These are phyloP conservation scores for Fissipunctia ypsillon DNA, from an alignment of 2,888 invertebrate species.

Conservation along the genomic window DNA sequence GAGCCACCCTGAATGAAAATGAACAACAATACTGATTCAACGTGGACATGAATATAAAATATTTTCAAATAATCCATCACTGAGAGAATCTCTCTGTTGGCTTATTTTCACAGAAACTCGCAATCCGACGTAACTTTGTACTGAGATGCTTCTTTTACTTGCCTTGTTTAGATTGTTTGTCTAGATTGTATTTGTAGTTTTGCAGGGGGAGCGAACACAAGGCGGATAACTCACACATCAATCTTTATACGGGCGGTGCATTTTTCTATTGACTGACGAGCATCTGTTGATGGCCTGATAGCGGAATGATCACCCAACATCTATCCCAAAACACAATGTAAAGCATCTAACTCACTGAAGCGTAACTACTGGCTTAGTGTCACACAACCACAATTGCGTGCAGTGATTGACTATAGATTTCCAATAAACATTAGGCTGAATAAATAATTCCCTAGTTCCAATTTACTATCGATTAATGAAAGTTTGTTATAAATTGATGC, in stretches of 20 bases:
- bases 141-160: conserved; percentile 29
- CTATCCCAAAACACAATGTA: not conserved
- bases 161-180: conserved; percentile 45
- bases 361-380: not conserved
- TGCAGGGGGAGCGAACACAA: not conserved
- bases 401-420: conserved; percentile 2
- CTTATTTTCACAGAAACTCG: conserved; percentile 52
- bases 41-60: conserved; percentile 76
- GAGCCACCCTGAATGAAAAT: conserved; percentile 84
- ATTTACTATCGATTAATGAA: not conserved
- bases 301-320: conserved; percentile 1
- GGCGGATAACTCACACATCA: not conserved
- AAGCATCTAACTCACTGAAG: not conserved
- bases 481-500: not conserved
- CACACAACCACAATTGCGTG: not conserved
- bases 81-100: conserved; percentile 34
- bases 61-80: conserved; percentile 71
- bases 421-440: conserved; percentile 1
- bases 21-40: conserved; percentile 83
- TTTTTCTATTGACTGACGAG: conserved; percentile 21
- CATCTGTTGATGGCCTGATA: conserved; percentile 4
- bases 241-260: not conserved
- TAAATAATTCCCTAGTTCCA: conserved; percentile 8
- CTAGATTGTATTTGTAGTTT: conserved; percentile 28
- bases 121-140: conserved; percentile 47